Percentiles rank a stretch among this genome's conserved stretches.
Conservation (phyloP, 2,888 invertebrate species). For the Troilus luridus region DNA sequence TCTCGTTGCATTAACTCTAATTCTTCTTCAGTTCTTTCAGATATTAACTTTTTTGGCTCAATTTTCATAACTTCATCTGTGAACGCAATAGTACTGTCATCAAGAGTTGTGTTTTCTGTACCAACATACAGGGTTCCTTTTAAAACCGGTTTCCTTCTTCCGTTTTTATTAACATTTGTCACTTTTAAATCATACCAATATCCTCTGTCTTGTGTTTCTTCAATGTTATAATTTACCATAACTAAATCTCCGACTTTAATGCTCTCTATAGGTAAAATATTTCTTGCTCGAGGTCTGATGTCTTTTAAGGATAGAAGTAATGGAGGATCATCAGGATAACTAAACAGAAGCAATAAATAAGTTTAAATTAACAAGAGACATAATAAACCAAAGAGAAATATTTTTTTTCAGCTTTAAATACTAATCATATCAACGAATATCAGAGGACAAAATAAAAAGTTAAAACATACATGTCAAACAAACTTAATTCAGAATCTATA, state of each 20-base stretch:
- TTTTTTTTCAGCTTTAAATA: background rate
- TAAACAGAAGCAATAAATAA: background rate
- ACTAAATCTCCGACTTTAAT: conserved; percentile 76
- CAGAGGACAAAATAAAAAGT: background rate
- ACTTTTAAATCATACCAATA: conserved; percentile 74
- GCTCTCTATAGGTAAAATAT: conserved; percentile 72
- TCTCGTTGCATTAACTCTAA: conserved; percentile 66
- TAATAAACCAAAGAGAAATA: background rate
- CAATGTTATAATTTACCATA: conserved; percentile 83
- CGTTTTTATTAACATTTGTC: conserved; percentile 69
- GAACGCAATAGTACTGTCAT: conserved; percentile 71
- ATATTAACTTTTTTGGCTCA: conserved; percentile 72
- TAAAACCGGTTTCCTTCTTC: conserved; percentile 70
- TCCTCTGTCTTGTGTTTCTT: conserved; percentile 77
- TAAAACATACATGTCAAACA: background rate
- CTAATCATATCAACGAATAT: background rate
- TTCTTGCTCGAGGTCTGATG: conserved; percentile 79
- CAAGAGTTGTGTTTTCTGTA: conserved; percentile 66
- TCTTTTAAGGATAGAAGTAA: conserved; percentile 68
- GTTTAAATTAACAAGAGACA: background rate
- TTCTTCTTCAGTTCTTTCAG: conserved; percentile 71
- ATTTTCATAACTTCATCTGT: conserved; percentile 79
- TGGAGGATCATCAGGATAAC: conserved; percentile 53
- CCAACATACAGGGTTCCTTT: conserved; percentile 76
- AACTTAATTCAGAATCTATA: background rate